Evolutionary conservation across 2,113 vertebrate genomes (phyloP).

Genomic region (Elaphurus davidianus): DNA sequence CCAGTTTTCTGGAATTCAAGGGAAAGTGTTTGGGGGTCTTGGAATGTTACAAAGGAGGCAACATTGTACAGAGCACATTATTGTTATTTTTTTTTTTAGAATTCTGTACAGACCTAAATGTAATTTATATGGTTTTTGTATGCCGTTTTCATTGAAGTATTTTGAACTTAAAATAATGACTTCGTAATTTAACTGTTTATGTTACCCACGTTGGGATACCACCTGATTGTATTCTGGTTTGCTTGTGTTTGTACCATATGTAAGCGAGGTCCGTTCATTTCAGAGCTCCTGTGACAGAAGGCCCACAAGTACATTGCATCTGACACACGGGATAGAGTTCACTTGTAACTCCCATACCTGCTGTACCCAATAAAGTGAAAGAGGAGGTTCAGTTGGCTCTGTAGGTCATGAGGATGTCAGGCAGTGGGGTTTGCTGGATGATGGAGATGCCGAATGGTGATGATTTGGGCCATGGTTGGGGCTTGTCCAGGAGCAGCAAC

Average conservation of each 20-base stretch:
- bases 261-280: slow-evolving; percentile 81
- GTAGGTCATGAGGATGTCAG: background rate
- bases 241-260: slow-evolving; percentile 61
- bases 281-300: slow-evolving; percentile 54
- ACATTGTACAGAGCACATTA: slow-evolving; percentile 75
- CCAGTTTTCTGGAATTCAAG: slow-evolving; percentile 33
- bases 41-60: slow-evolving; percentile 73
- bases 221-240: slow-evolving; percentile 68
- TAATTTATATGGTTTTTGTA: slow-evolving; percentile 91
- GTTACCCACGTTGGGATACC: slow-evolving; percentile 66
- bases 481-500: accelerated
- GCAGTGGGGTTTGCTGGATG: accelerated
- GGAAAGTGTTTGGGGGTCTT: slow-evolving; percentile 63
- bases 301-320: slow-evolving; percentile 5
- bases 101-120: slow-evolving; percentile 87
- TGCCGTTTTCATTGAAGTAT: slow-evolving; percentile 76
- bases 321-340: slow-evolving; percentile 56
- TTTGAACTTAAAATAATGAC: slow-evolving; percentile 75
- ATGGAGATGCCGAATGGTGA: accelerated
- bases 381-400: background rate
- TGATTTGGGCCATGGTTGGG: accelerated
- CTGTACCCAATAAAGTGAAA: slow-evolving; percentile 82
- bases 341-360: slow-evolving; percentile 76
- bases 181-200: slow-evolving; percentile 84
- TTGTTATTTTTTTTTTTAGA: slow-evolving; percentile 77